Base-by-base conservation (phyloP, 2,113 vertebrate genomes). In the Scalopus aquaticus region DNA sequence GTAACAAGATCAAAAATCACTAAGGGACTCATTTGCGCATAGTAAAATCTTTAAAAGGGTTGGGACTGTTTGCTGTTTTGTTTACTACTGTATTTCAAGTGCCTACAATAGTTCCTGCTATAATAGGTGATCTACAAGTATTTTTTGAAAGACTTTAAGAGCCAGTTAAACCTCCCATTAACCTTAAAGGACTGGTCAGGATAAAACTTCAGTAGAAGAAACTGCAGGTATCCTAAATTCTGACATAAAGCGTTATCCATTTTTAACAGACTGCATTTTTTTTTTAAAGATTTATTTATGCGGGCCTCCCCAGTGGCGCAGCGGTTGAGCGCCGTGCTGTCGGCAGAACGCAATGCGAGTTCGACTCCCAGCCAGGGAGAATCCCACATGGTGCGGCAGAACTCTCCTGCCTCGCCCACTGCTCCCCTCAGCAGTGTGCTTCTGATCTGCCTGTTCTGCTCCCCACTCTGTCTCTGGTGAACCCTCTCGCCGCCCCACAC, bases 1-100 rank as follows among this genome's bases (percentile, higher is more conserved):
- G 0, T 79, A 60, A 32, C 24, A 26, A 79, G 37, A 51, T 46
- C 9, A 44, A 79, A 93, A 54, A 58, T 10, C 15, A 56, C 82
- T 74, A 44, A 67, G 37, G 19, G 39, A 54, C 67, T n/a, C n/a
- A 89, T 0, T 9, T 79, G 26, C 69, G 10, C 20, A 56, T 28
- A 62, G 8, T 64, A 70, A 95, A 90, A 69, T 88, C 22, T 73
- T 94, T 74, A 10, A 54, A 73, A 54, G 82, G n/a, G 56, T 60
- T 79, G 56, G 15, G 9, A 28, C 5, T 56, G 81, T 64, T 65
- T 58, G 72, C 49, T 83, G 12, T 74, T 88, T 79, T 90, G 56
- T 46, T 92, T 90, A 77, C 37, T 64, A 13, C 15, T 76, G 22
- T 91, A 80, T 72, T 74, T 22, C 37, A 54, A 65, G 17, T 37